Percentiles rank a stretch among this genome's conserved stretches.
Evolutionary conservation across 2,888 invertebrate genomes (phyloP).

Genomic region (Abscondita cerata): DNA sequence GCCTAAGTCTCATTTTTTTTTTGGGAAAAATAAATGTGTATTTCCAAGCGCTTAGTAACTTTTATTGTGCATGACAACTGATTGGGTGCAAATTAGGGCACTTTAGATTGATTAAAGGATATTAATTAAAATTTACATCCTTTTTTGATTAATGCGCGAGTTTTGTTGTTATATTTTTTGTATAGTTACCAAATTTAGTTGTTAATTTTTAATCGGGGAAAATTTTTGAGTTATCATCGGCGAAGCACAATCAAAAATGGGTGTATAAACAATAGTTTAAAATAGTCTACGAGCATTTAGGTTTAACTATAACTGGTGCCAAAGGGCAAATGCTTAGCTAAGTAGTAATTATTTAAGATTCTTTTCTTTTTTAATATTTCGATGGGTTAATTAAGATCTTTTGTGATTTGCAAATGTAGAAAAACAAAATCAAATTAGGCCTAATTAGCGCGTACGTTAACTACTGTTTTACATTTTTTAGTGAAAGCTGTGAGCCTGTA

Average conservation of each 20-base stretch:
- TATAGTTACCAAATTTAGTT: slow-evolving; percentile 4
- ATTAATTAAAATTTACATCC: neutral
- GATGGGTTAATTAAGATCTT: slow-evolving; percentile 26
- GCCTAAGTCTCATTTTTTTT: too few species aligned
- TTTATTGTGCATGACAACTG: slow-evolving; percentile 13
- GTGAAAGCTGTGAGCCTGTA: slow-evolving; percentile 52
- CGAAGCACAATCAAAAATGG: slow-evolving; percentile 11
- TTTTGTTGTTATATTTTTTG: neutral
- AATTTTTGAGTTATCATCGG: too few species aligned
- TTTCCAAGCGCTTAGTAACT: neutral
- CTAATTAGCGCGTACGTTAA: slow-evolving; percentile 37
- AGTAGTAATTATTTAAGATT: slow-evolving; percentile 36
- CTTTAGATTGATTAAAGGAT: slow-evolving; percentile 1
- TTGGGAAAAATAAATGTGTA: neutral
- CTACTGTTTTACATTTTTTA: slow-evolving; percentile 39
- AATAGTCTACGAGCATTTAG: slow-evolving; percentile 19
- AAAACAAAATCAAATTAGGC: slow-evolving; percentile 40
- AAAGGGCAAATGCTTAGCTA: slow-evolving; percentile 52
- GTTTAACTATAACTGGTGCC: slow-evolving; percentile 44
- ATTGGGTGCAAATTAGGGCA: slow-evolving; percentile 10
- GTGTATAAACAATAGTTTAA: slow-evolving; percentile 8
- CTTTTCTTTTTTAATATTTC: slow-evolving; percentile 13
- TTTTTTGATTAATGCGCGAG: neutral
- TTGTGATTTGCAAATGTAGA: slow-evolving; percentile 29
- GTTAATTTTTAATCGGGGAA: neutral